These are phyloP conservation scores for Molothrus ater DNA, from an alignment of 2,797 vertebrate genomes.

Conservation along the genomic window DNA sequence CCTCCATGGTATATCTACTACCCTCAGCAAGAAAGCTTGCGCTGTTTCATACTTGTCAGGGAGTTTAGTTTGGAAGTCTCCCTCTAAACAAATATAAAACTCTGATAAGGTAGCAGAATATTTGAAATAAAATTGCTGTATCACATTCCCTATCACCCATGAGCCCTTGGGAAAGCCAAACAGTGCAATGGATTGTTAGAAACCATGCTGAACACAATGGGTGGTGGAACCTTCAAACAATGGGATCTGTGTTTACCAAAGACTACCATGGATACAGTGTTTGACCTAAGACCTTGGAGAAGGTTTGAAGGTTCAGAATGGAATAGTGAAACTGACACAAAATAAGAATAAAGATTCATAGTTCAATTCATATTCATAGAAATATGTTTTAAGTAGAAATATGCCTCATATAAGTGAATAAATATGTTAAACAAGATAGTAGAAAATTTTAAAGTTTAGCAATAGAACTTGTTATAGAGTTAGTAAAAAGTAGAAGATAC, in stretches of 20 bases:
- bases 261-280: neutral
- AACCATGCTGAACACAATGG: neutral
- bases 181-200: neutral
- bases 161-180: neutral
- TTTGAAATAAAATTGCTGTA: neutral
- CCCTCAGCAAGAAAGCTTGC: accelerated
- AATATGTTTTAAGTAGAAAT: neutral
- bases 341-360: neutral
- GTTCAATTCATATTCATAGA: no score
- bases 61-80: neutral
- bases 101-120: neutral
- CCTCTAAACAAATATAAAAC: neutral
- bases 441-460: neutral
- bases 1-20: neutral
- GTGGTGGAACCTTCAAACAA: accelerated
- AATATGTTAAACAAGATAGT: neutral
- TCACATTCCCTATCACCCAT: neutral
- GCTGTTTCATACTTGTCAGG: neutral
- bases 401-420: neutral
- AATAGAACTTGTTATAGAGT: neutral
- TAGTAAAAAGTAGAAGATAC: neutral
- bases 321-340: neutral
- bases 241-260: neutral
- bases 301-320: neutral
- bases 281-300: neutral